Percentiles rank a stretch among this genome's conserved stretches.
phyloP scores from a whole-genome alignment of 2,797 vertebrate genomes.

The Amblyraja radiata region DNA sequence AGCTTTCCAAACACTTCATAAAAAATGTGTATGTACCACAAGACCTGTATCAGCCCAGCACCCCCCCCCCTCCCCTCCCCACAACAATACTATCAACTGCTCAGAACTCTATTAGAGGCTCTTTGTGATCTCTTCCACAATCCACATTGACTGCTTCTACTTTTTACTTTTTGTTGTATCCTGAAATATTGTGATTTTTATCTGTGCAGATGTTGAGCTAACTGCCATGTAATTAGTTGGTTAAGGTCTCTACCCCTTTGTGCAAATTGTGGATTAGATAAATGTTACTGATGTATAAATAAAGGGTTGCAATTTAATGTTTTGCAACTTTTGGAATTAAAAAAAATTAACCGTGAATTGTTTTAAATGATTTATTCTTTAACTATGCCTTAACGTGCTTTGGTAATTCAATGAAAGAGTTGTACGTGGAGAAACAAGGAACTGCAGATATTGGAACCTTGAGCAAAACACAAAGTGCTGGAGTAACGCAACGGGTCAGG shows the following conservation, averaged over 20 bases:
- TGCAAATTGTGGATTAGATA: background rate
- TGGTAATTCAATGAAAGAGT: background rate
- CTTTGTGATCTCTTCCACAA: background rate
- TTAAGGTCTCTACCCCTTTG: background rate
- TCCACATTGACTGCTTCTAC: background rate
- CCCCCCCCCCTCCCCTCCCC: background rate
- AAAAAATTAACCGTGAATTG: background rate
- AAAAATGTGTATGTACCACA: background rate
- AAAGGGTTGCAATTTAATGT: background rate
- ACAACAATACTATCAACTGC: background rate
- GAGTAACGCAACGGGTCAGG: too few species aligned
- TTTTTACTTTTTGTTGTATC: background rate
- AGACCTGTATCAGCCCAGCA: too few species aligned
- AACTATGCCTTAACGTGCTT: too few species aligned
- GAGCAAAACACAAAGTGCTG: too few species aligned
- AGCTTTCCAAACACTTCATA: background rate
- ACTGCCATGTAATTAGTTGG: constrained; percentile 1
- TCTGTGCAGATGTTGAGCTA: background rate
- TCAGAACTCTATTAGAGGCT: background rate
- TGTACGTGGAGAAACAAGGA: background rate
- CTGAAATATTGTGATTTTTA: background rate
- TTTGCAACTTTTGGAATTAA: background rate
- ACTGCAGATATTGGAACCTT: too few species aligned
- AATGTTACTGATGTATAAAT: background rate
- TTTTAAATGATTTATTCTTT: background rate